Base-by-base conservation (phyloP, 2,797 vertebrate genomes). In the Fundulus diaphanus region DNA sequence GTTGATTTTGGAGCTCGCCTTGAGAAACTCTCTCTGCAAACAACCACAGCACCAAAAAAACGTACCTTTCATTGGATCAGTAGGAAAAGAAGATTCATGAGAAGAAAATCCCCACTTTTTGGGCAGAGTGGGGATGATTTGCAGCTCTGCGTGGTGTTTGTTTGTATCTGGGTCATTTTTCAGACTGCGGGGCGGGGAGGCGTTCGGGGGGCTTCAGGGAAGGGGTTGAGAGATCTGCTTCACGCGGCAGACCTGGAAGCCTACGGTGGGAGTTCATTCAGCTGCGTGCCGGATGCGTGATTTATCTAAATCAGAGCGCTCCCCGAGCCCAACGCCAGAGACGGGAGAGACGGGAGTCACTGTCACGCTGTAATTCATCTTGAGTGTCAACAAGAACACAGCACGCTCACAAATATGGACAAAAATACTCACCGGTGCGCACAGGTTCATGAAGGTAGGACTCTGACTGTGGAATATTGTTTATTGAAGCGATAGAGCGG, bases 321-420 rank as follows among this genome's bases (percentile, higher is more conserved):
- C 78, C 83, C 84, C 3, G 51, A 81, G 86, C 88, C 83, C 85
- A 79, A 85, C 79, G 89, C 83, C 66, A 78, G 82, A 91, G 88
- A 91, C 82, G 67, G 83, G 77, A 75, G 82, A 91, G 88, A 92
- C 81, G 67, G 82, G 78, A 73, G 76, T 80, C 83, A 68, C 76
- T 88, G 89, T 90, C 91, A 90, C 83, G 46, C 78, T 66, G 88
- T 78, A 88, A 92, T 93, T 91, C 87, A 94, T 93, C 90, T 90
- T 84, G 44, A 68, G 82, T 87, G 82, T 84, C 76, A 2, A 65
- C 5, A 2, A 66, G 49, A n/a, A 52, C 15, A 6, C 27, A 9
- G 1, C 13, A 57, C 40, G 37, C 70, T 9, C 82, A 61, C 40
- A 67, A 44, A 70, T 42, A 59, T 61, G 63, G 37, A 82, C 51